Conservation (phyloP, 2,797 vertebrate genomes). For the Ctenochaetus hawaiiensis region DNA sequence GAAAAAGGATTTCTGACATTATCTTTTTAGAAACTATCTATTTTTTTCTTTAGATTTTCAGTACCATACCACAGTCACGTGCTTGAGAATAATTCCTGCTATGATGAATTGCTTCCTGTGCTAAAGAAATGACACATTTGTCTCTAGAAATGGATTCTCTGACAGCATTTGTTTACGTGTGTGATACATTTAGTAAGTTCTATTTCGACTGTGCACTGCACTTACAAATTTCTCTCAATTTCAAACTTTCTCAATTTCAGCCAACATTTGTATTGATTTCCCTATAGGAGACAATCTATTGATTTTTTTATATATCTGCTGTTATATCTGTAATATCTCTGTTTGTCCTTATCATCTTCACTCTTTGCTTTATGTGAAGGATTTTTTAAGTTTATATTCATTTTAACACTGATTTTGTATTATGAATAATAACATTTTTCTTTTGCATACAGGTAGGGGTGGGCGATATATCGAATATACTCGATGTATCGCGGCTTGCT, state of each 20-base stretch:
- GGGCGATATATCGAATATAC: no score
- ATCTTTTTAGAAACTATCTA: constrained; percentile 13
- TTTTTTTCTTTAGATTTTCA: neutral
- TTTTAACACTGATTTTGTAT: no score
- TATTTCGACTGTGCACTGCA: neutral
- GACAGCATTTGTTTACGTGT: neutral
- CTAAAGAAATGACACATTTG: constrained; percentile 7
- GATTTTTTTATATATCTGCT: no score
- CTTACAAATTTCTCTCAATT: constrained; percentile 6
- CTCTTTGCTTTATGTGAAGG: no score
- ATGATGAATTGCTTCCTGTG: constrained; percentile 24
- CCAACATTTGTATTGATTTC: neutral
- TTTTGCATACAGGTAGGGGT: neutral
- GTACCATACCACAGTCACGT: neutral
- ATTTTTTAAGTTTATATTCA: no score
- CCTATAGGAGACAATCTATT: no score
- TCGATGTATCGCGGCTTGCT: no score
- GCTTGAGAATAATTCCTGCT: constrained; percentile 2
- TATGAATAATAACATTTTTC: no score
- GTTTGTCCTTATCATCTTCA: no score
- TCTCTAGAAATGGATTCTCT: constrained; percentile 24
- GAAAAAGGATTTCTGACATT: constrained; percentile 5
- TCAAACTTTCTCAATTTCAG: neutral
- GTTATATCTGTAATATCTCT: no score
- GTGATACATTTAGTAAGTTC: neutral